Base-by-base conservation (phyloP, 2,113 vertebrate genomes). In the Eidolon helvum region DNA sequence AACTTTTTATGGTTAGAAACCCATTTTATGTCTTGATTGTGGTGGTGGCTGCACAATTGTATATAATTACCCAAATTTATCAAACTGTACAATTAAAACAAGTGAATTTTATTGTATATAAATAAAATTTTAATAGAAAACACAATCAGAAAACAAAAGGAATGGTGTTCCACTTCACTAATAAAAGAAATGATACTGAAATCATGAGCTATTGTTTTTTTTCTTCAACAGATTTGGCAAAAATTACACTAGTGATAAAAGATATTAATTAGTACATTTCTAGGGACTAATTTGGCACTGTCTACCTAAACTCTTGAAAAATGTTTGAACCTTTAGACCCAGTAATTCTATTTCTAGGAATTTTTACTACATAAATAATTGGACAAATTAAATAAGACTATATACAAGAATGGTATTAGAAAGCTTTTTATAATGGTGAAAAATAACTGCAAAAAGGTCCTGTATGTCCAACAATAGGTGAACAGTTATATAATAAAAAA, bases 201-300 rank as follows among this genome's bases (percentile, higher is more conserved):
- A 94, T 18, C 21, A 84, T 74, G 50, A 92, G 30, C 22, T 94
- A 85, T 5, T 78, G n/a, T 79, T 66, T 82, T 82, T 94, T 84
- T 90, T 50, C 78, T 94, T 50, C 71, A 88, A 90, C 1, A 83
- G 84, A 84, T 28, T 69, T 92, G 53, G 65, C 45, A 88, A 97
- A 92, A 84, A 85, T 59, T 94, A 95, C 33, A 55, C 55, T 83
- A 90, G 35, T 71, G 7, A 87, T 90, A 45, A 95, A 89, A 90
- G 50, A 40, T 85, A 35, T 78, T 93, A 92, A 91, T 96, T 69
- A 88, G 74, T 19, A 87, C 28, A 91, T 89, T 96, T 96, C 74
- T 96, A 43, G 19, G 85, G 53, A 91, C 43, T 88, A 92, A 90
- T 83, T 57, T 96, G 87, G 92, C 40, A 78, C 5, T 80, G 33